phyloP scores from a whole-genome alignment of 2,113 vertebrate species.

The Prochilodus magdalenae region DNA sequence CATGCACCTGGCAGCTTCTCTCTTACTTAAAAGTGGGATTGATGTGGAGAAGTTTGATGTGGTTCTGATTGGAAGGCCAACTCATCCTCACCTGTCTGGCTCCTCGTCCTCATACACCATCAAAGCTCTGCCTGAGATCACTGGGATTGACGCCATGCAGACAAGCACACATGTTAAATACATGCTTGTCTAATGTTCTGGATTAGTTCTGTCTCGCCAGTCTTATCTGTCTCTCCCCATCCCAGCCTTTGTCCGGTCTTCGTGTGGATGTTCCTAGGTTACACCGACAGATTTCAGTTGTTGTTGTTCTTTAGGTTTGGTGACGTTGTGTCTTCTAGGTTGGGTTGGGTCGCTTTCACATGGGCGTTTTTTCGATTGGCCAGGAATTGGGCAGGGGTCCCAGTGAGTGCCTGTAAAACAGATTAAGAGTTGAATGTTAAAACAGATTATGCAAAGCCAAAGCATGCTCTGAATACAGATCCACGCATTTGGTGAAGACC shows the following conservation, averaged over 20 bases:
- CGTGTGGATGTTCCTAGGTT: too few relatives aligned
- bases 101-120: constrained; percentile 44
- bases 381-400: too few relatives aligned
- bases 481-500: too few relatives aligned
- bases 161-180: not conserved
- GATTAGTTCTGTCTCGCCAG: constrained; percentile 48
- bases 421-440: too few relatives aligned
- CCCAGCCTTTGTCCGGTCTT: not conserved
- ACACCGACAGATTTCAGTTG: too few relatives aligned
- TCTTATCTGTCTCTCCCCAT: constrained; percentile 25
- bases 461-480: too few relatives aligned
- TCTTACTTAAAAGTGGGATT: not conserved
- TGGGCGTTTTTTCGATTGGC: too few relatives aligned
- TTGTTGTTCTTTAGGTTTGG: too few relatives aligned
- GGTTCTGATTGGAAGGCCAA: not conserved
- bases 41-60: constrained; percentile 15
- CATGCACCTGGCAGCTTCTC: not conserved
- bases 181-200: constrained; percentile 21
- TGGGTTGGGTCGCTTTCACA: too few relatives aligned
- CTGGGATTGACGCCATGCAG: not conserved
- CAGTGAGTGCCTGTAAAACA: too few relatives aligned
- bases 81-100: not conserved
- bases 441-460: too few relatives aligned
- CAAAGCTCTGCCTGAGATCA: constrained; percentile 8
- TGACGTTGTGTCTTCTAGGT: too few relatives aligned